Evolutionary conservation across 2,888 invertebrate species (phyloP).

Genomic region (Diabrotica balteata): DNA sequence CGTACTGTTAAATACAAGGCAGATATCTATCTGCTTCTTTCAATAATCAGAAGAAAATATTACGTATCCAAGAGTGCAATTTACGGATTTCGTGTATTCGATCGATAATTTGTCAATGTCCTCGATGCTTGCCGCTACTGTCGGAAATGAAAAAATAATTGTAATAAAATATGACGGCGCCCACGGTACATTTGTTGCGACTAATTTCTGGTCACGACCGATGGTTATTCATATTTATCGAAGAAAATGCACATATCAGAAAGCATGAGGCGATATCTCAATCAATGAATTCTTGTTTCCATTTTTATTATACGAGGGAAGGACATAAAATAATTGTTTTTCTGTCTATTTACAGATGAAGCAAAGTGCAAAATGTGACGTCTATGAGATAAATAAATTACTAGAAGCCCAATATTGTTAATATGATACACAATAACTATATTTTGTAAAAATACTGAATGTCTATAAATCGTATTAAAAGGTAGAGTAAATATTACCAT

Average conservation of each 20-base stretch:
- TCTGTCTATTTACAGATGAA: too few relatives aligned
- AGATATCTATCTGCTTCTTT: too few relatives aligned
- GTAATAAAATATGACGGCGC: slow-evolving; percentile 29
- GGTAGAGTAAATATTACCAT: too few relatives aligned
- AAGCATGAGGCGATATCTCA: slow-evolving; percentile 17
- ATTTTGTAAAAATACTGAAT: too few relatives aligned
- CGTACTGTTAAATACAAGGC: too few relatives aligned
- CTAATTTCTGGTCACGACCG: slow-evolving; percentile 22
- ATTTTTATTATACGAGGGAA: slow-evolving; percentile 10
- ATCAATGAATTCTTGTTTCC: slow-evolving; percentile 15
- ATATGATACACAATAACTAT: too few relatives aligned
- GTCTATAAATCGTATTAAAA: too few relatives aligned
- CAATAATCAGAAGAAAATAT: too few relatives aligned
- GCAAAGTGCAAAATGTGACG: too few relatives aligned
- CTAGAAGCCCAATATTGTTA: too few relatives aligned
- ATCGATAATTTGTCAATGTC: slow-evolving; percentile 33
- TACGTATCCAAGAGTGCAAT: not conserved
- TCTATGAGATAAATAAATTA: too few relatives aligned
- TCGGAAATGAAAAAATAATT: slow-evolving; percentile 29
- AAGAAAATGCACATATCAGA: slow-evolving; percentile 22
- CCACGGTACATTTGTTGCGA: slow-evolving; percentile 25
- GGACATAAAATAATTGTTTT: not conserved
- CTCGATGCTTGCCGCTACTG: slow-evolving; percentile 21
- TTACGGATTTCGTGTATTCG: slow-evolving; percentile 10
- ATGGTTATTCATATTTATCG: slow-evolving; percentile 25